Percentiles rank a stretch among this genome's conserved stretches.
phyloP scores from a whole-genome alignment of 2,113 vertebrate genomes.

The Rhadina sibilatrix region DNA sequence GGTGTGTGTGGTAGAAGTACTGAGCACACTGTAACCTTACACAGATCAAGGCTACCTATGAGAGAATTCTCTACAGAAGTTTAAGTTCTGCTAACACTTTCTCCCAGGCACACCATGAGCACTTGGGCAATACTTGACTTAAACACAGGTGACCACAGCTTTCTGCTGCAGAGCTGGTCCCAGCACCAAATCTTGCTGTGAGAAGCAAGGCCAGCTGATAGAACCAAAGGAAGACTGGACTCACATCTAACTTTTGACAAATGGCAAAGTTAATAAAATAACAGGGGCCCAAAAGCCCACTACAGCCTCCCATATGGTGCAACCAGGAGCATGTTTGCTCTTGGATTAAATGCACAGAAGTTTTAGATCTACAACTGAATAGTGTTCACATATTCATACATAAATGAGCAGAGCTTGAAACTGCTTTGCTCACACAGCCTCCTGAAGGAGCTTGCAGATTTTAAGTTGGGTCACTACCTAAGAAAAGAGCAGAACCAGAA shows the following conservation, averaged over 20 bases:
- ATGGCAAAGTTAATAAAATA: background rate
- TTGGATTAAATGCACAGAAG: background rate
- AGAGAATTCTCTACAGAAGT: background rate
- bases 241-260: background rate
- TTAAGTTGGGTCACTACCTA: background rate
- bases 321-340: accelerated
- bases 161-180: background rate
- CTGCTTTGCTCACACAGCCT: background rate
- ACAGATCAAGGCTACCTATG: background rate
- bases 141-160: background rate
- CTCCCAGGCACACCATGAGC: background rate
- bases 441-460: background rate
- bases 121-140: background rate
- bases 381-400: background rate
- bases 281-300: background rate
- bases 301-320: background rate
- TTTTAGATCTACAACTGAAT: background rate
- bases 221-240: background rate
- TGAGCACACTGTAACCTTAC: background rate
- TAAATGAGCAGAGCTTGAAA: background rate
- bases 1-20: background rate
- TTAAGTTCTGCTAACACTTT: background rate
- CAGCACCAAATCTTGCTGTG: background rate
- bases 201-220: background rate
- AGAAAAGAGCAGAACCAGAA: background rate